phyloP scores from a whole-genome alignment of 2,888 invertebrate species.

The Xanthia icteritia region DNA sequence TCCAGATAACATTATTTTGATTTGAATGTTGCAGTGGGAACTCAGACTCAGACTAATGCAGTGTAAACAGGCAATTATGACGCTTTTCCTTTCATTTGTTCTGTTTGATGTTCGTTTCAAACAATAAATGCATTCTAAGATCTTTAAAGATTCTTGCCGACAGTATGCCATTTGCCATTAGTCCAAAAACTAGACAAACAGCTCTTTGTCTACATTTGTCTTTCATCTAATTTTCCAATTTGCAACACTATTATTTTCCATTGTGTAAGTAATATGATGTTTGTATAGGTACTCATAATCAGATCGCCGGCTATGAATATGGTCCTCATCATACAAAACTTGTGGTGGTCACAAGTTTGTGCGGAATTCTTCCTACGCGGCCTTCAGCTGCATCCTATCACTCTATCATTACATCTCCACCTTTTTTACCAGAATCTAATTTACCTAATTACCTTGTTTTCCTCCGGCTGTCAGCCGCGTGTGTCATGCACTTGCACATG shows the following conservation, averaged over 20 bases:
- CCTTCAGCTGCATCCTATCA: constrained; percentile 4
- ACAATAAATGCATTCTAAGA: not conserved
- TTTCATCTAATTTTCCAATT: constrained; percentile 26
- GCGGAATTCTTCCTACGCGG: not conserved
- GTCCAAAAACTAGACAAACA: constrained; percentile 8
- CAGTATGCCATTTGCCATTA: constrained; percentile 2
- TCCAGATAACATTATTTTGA: too few species aligned
- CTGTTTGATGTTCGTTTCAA: constrained; percentile 23
- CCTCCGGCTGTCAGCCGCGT: constrained; percentile 25
- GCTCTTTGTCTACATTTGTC: constrained; percentile 9
- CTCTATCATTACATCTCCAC: constrained; percentile 22
- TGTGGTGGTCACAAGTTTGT: too few species aligned
- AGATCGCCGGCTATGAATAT: not conserved
- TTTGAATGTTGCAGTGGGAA: not conserved
- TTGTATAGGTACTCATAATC: not conserved
- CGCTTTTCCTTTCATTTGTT: too few species aligned
- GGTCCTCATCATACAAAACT: not conserved
- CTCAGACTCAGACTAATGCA: not conserved
- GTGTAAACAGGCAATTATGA: not conserved
- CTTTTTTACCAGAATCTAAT: constrained; percentile 26
- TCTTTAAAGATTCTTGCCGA: constrained; percentile 1
- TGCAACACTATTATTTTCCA: not conserved
- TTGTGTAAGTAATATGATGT: not conserved
- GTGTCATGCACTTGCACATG: constrained; percentile 52
- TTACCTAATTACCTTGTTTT: constrained; percentile 42